Conservation (phyloP, 1,140 invertebrate genomes). For the Drosophila rhopaloa region DNA sequence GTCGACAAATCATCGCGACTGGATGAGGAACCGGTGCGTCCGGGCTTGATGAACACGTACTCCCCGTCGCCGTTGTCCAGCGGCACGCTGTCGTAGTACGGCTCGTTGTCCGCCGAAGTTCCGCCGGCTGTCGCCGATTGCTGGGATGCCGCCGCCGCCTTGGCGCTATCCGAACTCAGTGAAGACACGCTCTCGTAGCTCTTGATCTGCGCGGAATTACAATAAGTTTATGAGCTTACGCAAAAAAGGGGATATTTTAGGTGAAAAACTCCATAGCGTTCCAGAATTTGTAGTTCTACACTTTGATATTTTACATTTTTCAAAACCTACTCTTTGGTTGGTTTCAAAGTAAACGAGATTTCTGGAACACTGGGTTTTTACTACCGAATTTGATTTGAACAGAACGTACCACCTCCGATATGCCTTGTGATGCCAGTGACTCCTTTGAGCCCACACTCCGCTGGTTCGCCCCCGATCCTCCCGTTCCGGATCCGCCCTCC, state of each 20-base stretch:
- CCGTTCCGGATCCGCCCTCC: conserved; percentile 30
- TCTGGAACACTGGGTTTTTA: too few relatives aligned
- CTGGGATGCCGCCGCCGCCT: conserved; percentile 56
- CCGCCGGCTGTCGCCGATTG: conserved; percentile 44
- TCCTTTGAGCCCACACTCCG: conserved; percentile 79
- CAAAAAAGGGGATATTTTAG: too few relatives aligned
- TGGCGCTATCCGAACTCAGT: conserved; percentile 85
- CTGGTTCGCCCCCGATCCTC: conserved; percentile 20
- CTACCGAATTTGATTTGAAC: too few relatives aligned
- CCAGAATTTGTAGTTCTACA: too few relatives aligned
- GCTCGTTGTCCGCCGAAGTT: conserved; percentile 86
- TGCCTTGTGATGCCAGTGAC: conserved; percentile 80
- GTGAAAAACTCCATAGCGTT: too few relatives aligned
- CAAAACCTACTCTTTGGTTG: background rate
- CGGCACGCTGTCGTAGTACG: conserved; percentile 93
- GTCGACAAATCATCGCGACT: conserved; percentile 88
- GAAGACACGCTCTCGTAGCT: conserved; percentile 88
- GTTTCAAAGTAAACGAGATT: too few relatives aligned
- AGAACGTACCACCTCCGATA: conserved; percentile 78
- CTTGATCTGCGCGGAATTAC: conserved; percentile 85
- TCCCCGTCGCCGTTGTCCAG: conserved; percentile 91
- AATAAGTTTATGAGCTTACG: background rate
- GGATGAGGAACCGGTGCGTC: conserved; percentile 86
- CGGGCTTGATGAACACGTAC: conserved; percentile 91
- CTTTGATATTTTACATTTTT: background rate